Evolutionary conservation across 1,140 invertebrate species (phyloP).

Genomic region (Leucophenga varia): DNA sequence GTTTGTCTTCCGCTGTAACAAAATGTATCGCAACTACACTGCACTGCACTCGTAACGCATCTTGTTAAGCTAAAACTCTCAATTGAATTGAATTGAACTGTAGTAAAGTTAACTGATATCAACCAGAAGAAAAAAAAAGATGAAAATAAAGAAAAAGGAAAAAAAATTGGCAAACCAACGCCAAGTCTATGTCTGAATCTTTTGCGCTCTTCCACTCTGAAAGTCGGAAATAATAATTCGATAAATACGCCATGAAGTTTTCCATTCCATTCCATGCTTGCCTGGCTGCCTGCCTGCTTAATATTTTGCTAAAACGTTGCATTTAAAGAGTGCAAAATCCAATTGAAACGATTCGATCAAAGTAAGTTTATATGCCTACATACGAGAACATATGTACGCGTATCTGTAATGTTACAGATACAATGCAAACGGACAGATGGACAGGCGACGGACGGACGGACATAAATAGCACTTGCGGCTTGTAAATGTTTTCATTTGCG

Average conservation of each 20-base stretch:
- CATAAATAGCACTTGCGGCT: conserved; percentile 16
- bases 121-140: background rate
- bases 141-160: background rate
- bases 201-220: conserved; percentile 9
- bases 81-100: conserved; percentile 3
- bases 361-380: background rate
- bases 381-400: no score
- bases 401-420: no score
- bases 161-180: no score
- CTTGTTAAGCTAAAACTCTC: conserved; percentile 4
- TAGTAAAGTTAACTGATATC: background rate
- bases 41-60: background rate
- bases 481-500: background rate
- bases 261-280: conserved; percentile 1
- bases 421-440: no score
- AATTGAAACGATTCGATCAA: background rate
- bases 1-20: no score
- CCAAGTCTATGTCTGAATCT: no score
- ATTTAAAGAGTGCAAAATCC: background rate
- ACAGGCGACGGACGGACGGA: background rate
- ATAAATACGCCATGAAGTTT: conserved; percentile 44
- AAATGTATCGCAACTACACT: background rate
- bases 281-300: background rate
- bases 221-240: conserved; percentile 54
- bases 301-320: background rate